Conservation (phyloP, 2,888 invertebrate genomes). For the Pachycephus smyrnensis region DNA sequence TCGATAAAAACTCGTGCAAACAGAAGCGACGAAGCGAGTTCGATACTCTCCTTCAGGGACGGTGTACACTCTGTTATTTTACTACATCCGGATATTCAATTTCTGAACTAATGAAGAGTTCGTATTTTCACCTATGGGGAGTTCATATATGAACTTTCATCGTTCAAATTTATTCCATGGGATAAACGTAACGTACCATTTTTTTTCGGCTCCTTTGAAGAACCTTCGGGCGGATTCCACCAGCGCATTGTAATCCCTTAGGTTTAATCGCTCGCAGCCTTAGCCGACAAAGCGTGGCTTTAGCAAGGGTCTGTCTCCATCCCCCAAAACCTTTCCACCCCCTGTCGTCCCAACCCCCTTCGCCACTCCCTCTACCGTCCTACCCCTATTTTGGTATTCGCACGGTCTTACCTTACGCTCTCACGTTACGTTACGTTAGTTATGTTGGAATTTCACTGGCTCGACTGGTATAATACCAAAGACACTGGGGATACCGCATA, state of each 20-base stretch:
- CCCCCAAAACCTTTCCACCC: background rate
- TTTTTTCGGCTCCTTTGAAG: background rate
- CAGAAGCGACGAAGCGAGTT: background rate
- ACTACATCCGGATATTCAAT: background rate
- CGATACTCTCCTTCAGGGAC: background rate
- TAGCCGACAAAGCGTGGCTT: constrained; percentile 25
- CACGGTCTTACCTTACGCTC: constrained; percentile 9
- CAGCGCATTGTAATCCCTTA: background rate
- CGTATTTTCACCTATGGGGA: background rate
- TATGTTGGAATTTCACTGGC: constrained; percentile 31
- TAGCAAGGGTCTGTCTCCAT: constrained; percentile 16
- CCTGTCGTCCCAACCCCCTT: background rate
- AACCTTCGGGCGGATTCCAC: background rate
- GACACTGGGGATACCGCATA: background rate
- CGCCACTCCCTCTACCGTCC: background rate
- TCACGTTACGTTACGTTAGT: constrained; percentile 20
- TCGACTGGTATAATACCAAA: constrained; percentile 24
- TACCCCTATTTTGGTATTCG: constrained; percentile 26
- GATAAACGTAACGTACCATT: background rate
- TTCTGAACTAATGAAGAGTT: background rate
- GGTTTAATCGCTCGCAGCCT: background rate
- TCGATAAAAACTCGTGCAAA: constrained; percentile 1
- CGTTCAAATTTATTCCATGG: background rate
- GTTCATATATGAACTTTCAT: background rate
- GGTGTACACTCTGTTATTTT: background rate